Evolutionary conservation across 2,113 vertebrate genomes (phyloP).

Genomic region (Zapus hudsonius): DNA sequence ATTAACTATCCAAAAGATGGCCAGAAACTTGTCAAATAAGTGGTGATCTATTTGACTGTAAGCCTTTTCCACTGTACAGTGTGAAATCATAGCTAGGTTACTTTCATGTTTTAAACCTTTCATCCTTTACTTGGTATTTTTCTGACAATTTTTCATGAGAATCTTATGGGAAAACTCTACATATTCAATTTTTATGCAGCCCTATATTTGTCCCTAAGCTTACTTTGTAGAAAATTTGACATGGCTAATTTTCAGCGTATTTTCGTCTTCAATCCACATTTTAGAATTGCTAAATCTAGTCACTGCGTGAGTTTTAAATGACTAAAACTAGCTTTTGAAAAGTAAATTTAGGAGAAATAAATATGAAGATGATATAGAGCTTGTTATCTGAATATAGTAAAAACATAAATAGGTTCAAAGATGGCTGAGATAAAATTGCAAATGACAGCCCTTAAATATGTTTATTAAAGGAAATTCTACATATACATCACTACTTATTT

Average conservation of each 20-base stretch:
- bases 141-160: conserved; percentile 13
- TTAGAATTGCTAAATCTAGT: conserved; percentile 32
- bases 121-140: not conserved
- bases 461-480: conserved; percentile 3
- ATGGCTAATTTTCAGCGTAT: conserved; percentile 23
- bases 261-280: conserved; percentile 29
- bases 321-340: conserved; percentile 20
- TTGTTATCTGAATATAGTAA: conserved; percentile 26
- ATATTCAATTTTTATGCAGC: conserved; percentile 22
- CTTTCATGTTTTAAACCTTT: not conserved
- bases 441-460: conserved; percentile 11
- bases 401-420: conserved; percentile 47
- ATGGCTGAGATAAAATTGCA: conserved; percentile 43
- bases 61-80: not conserved
- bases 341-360: conserved; percentile 52
- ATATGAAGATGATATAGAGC: conserved; percentile 4
- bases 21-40: not conserved
- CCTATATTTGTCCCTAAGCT: not conserved
- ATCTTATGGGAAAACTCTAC: not conserved
- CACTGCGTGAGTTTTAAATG: not conserved
- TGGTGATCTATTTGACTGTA: not conserved
- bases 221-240: conserved; percentile 20
- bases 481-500: not conserved
- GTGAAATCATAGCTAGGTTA: not conserved
- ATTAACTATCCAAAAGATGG: no score